Evolutionary conservation across 2,113 vertebrate species (phyloP).

Genomic region (Azemiops feae): DNA sequence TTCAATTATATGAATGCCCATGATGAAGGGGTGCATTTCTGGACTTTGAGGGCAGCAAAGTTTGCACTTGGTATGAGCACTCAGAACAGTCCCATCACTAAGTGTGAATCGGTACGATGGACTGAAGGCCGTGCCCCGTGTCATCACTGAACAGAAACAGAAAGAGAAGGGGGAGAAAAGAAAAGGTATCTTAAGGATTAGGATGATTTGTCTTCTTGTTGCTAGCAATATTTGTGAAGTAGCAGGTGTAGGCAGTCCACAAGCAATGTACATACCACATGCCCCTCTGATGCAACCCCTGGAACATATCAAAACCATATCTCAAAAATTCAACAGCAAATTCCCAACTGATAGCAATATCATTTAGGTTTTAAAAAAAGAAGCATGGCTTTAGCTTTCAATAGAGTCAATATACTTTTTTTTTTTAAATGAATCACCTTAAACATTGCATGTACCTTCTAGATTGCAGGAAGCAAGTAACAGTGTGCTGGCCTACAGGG

Average conservation of each 20-base stretch:
- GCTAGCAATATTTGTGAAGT: not conserved
- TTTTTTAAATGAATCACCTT: not conserved
- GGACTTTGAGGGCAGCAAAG: constrained; percentile 92
- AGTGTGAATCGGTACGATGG: constrained; percentile 94
- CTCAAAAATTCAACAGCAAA: not conserved
- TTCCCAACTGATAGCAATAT: not conserved
- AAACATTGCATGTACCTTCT: not conserved
- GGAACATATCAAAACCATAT: not conserved
- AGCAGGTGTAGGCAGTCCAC: not conserved
- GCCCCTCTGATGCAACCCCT: not conserved
- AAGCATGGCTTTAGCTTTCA: not conserved
- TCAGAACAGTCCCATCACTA: constrained; percentile 89
- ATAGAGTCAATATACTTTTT: not conserved
- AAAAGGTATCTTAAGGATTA: not conserved
- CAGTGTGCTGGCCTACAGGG: not conserved
- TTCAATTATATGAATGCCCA: constrained; percentile 97
- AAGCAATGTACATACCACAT: not conserved
- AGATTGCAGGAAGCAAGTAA: not conserved
- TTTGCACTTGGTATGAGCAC: constrained; percentile 95
- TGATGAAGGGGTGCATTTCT: constrained; percentile 93
- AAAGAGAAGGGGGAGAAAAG: not conserved
- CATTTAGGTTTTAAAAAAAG: not conserved
- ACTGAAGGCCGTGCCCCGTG: constrained; percentile 90
- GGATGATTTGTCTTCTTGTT: not conserved
- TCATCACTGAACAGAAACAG: constrained; percentile 82